Conservation (phyloP, 2,113 vertebrate species). For the Istiophorus platypterus region DNA sequence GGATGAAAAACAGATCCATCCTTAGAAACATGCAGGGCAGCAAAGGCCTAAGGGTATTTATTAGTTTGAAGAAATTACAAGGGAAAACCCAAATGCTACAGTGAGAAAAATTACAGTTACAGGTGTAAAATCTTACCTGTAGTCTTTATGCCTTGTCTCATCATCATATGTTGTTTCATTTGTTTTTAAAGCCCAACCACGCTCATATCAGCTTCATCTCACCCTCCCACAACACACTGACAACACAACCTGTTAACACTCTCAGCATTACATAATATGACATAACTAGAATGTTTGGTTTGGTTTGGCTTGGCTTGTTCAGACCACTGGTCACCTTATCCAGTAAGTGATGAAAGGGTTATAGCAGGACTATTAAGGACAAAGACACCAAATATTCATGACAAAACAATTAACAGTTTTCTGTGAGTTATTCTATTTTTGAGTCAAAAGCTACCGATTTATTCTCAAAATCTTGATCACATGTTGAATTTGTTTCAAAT, state of each 20-base stretch:
- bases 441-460: not conserved
- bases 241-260: conserved; percentile 13
- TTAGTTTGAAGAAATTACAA: not conserved
- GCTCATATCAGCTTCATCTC: conserved; percentile 5
- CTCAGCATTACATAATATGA: conserved; percentile 38
- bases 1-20: too few relatives aligned
- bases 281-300: not conserved
- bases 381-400: too few relatives aligned
- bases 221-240: conserved; percentile 1
- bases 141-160: not conserved
- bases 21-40: too few relatives aligned
- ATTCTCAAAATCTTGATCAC: not conserved
- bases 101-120: not conserved
- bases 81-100: not conserved
- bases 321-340: not conserved
- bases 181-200: conserved; percentile 36
- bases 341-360: too few relatives aligned
- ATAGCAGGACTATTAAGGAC: not conserved
- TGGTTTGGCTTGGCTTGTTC: not conserved
- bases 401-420: too few relatives aligned
- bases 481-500: too few relatives aligned
- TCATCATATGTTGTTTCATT: not conserved
- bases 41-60: too few relatives aligned
- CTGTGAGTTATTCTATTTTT: not conserved
- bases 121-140: conserved; percentile 34